Evolutionary conservation across 2,888 invertebrate species (phyloP).

Genomic region (Priocnemis perturbator): DNA sequence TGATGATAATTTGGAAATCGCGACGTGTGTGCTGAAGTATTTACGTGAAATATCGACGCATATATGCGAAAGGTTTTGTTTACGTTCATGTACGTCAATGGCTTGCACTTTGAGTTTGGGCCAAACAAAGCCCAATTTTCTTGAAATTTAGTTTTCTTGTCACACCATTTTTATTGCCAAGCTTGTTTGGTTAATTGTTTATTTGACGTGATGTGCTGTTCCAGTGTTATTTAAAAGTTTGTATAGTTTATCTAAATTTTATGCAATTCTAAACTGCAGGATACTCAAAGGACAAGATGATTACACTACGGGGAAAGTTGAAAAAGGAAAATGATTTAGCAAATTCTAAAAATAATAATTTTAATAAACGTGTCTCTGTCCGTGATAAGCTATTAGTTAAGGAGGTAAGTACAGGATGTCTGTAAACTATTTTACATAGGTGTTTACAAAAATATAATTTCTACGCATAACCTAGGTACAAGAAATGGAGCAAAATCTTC

Average conservation of each 20-base stretch:
- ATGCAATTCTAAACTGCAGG: background rate
- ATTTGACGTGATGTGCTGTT: too few species aligned
- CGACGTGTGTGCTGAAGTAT: background rate
- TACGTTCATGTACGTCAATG: background rate
- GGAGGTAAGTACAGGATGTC: conserved; percentile 78
- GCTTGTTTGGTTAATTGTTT: background rate
- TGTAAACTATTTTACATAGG: too few species aligned
- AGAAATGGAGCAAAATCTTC: conserved; percentile 92
- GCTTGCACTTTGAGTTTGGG: background rate
- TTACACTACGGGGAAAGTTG: conserved; percentile 84
- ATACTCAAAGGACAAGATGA: conserved; percentile 76
- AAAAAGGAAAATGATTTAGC: conserved; percentile 80
- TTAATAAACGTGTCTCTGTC: conserved; percentile 82
- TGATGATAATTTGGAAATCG: background rate
- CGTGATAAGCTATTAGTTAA: conserved; percentile 87
- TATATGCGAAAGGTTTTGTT: background rate
- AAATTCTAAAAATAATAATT: conserved; percentile 62
- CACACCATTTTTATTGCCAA: background rate
- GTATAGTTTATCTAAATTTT: too few species aligned
- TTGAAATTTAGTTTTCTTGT: background rate
- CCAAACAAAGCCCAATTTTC: background rate
- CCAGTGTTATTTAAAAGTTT: too few species aligned
- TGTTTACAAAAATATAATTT: background rate
- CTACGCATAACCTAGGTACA: conserved; percentile 75
- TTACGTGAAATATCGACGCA: background rate